Evolutionary conservation across 2,113 vertebrate genomes (phyloP).

Genomic region (Perca flavescens): DNA sequence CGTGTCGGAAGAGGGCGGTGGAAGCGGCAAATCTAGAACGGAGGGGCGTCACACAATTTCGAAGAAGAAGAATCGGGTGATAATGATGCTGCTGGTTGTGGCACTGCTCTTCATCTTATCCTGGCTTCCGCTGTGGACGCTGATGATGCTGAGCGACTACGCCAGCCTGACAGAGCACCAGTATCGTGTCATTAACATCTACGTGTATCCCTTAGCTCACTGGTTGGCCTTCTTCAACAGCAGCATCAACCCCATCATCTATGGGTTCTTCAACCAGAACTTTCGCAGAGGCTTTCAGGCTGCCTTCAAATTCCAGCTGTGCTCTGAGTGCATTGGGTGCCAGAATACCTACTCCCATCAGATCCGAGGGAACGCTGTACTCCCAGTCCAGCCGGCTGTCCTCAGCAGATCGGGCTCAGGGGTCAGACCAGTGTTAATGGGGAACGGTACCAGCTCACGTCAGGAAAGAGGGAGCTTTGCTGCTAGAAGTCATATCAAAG

Average conservation of each 20-base stretch:
- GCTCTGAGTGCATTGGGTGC: conserved; percentile 64
- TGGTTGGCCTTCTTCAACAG: conserved; percentile 96
- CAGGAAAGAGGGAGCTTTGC: conserved; percentile 45
- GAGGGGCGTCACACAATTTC: conserved; percentile 77
- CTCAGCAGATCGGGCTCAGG: conserved; percentile 26
- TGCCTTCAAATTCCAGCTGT: conserved; percentile 87
- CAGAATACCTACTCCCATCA: conserved; percentile 73
- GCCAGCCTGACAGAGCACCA: conserved; percentile 84
- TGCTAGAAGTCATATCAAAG: conserved; percentile 68
- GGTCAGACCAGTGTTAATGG: conserved; percentile 14
- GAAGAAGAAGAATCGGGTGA: conserved; percentile 88
- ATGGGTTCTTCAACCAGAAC: conserved; percentile 93
- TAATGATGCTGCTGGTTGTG: conserved; percentile 91
- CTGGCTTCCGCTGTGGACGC: conserved; percentile 94
- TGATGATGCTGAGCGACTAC: conserved; percentile 95
- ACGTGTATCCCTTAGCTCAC: conserved; percentile 92
- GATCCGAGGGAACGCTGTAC: conserved; percentile 75
- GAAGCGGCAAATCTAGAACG: conserved; percentile 47
- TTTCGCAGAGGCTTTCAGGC: conserved; percentile 90
- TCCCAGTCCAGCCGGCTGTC: conserved; percentile 58
- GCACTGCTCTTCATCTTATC: conserved; percentile 92
- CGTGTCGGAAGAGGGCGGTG: conserved; percentile 21
- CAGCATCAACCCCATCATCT: conserved; percentile 93
- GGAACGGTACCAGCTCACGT: conserved; percentile 48
- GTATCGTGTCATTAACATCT: conserved; percentile 89